phyloP scores from a whole-genome alignment of 1,140 invertebrate species.

The Philopotamus ludificatus region DNA sequence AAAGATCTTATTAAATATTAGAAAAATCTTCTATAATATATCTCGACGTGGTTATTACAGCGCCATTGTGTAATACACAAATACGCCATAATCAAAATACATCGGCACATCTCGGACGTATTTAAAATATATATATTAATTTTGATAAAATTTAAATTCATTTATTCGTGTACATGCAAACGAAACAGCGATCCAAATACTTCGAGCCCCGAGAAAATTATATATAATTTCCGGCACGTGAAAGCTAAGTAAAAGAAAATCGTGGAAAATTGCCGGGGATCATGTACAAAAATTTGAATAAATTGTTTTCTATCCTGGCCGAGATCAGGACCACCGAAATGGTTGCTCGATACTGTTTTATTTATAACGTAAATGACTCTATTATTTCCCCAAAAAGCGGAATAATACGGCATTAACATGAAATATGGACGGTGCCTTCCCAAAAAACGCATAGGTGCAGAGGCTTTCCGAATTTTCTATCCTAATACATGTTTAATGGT shows the following conservation, averaged over 20 bases:
- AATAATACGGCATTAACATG: conserved; percentile 40
- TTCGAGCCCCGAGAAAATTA: neutral
- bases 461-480: neutral
- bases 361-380: conserved; percentile 40
- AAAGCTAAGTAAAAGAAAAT: conserved; percentile 26
- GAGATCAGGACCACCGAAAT: conserved; percentile 24
- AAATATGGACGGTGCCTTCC: conserved; percentile 20
- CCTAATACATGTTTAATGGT: neutral
- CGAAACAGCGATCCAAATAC: neutral
- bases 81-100: no score
- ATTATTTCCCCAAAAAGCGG: conserved; percentile 34
- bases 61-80: no score
- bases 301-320: conserved; percentile 38
- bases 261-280: conserved; percentile 5
- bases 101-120: no score
- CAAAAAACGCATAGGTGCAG: conserved; percentile 5
- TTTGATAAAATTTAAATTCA: no score
- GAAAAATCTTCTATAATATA: no score
- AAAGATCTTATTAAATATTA: neutral
- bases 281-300: conserved; percentile 29
- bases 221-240: conserved; percentile 24
- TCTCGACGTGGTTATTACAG: no score
- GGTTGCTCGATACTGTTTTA: conserved; percentile 31
- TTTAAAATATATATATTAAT: no score
- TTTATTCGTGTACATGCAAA: no score